Base-by-base conservation (phyloP, 92 coral and sea anemone genomes). In the Phenganax stokvisi region DNA sequence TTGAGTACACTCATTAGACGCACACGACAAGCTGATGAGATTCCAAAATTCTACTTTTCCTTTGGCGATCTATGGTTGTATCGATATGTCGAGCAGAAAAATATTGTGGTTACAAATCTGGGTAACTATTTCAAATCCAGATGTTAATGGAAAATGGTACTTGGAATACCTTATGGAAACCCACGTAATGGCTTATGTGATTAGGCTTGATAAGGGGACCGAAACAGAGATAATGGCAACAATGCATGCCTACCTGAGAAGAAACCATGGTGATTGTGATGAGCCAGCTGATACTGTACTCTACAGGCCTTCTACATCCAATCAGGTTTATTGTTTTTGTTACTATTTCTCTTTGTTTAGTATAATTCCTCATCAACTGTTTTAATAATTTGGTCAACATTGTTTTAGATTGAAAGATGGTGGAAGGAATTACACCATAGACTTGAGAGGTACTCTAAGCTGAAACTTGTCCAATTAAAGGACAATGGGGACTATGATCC, bases 41-140 rank as follows among this genome's bases (percentile, higher is more conserved):
- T 81, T 79, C 54, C 88, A 85, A 81, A 81, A 85, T 56, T 77
- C 87, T 10, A 86, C 83, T 51, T 86, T 75, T 57, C 76, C 87
- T 51, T 70, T 86, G 44, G 89, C 89, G 28, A 53, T 87, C 66
- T 84, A 87, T 78, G 87, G 90, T 37, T 87, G 90, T 67, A 53
- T 87, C 29, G 85, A 87, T 54, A 84, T 84, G 54, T 80, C 89
- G 11, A 87, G 89, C 67, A 44, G 84, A 25, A 76, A 87, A 71
- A 82, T 84, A 13, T 68, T 87, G 52, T 84, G 84, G 87, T 54
- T 77, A 60, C 56, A 62, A 62, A 80, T 84, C 56, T 81, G 88
- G 88, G 76, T 71, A 62, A 78, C 83, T 59, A 87, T 85, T 85
- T 80, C 79, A 70, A 63, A 84, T 82, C 7, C 65, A 59, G n/a